Evolutionary conservation across 2,888 invertebrate genomes (phyloP).

Genomic region (Dorcus parallelipipedus): DNA sequence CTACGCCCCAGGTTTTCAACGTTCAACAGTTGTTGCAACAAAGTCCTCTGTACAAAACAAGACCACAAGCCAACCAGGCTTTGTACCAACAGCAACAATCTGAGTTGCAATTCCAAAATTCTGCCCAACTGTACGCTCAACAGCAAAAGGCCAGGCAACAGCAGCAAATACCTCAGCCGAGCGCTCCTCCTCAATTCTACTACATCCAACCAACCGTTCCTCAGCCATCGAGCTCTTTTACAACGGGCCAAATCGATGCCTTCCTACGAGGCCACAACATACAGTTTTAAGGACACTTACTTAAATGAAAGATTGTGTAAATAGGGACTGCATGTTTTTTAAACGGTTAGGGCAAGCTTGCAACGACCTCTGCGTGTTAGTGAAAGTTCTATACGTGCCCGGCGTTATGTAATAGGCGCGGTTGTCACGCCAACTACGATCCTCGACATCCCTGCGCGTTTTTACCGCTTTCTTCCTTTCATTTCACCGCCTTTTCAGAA

Average conservation of each 20-base stretch:
- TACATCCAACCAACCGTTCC: conserved; percentile 54
- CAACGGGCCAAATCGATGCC: conserved; percentile 74
- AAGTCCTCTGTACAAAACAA: conserved; percentile 51
- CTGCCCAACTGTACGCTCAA: conserved; percentile 52
- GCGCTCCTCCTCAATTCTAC: conserved; percentile 54
- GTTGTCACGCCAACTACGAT: not conserved
- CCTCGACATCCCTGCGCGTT: not conserved
- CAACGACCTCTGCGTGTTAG: not conserved
- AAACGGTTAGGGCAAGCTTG: no score
- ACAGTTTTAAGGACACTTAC: conserved; percentile 37
- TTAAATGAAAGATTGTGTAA: no score
- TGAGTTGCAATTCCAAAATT: conserved; percentile 59
- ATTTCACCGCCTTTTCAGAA: not conserved
- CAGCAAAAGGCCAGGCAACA: conserved; percentile 49
- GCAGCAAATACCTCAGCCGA: conserved; percentile 28
- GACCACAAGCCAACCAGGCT: conserved; percentile 30
- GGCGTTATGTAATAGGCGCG: not conserved
- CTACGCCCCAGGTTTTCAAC: conserved; percentile 50
- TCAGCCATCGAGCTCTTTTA: conserved; percentile 45
- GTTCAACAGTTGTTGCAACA: conserved; percentile 58
- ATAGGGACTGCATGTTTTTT: no score
- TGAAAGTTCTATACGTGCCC: not conserved
- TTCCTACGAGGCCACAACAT: conserved; percentile 73
- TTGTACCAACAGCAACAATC: conserved; percentile 63
- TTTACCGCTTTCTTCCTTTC: not conserved